Percentiles rank a stretch among this genome's conserved stretches.
These are phyloP conservation scores for Syngnathus acus DNA, from an alignment of 2,797 vertebrate species.

Conservation along the genomic window DNA sequence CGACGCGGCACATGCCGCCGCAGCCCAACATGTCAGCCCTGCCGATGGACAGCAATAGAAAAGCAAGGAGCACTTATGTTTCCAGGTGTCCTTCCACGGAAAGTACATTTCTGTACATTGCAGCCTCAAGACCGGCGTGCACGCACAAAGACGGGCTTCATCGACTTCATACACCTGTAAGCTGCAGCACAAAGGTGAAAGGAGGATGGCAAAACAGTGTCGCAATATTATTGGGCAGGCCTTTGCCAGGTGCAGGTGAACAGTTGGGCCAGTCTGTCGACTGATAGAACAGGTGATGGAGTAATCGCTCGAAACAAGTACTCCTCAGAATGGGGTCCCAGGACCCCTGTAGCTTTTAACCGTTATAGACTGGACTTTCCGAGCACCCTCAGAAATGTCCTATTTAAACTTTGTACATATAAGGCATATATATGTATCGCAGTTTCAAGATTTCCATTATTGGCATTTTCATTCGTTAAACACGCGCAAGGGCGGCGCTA, in stretches of 20 bases:
- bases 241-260: constrained; percentile 52
- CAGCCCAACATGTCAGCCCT: constrained; percentile 59
- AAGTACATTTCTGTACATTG: constrained; percentile 16
- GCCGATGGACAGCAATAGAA: constrained; percentile 60
- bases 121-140: constrained; percentile 21
- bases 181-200: constrained; percentile 40
- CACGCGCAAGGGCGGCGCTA: no score
- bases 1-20: constrained; percentile 44
- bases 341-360: background rate
- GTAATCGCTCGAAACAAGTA: background rate
- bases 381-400: no score
- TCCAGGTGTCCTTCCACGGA: constrained; percentile 61
- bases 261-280: constrained; percentile 16
- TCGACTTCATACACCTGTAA: constrained; percentile 63
- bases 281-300: constrained; percentile 17
- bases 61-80: constrained; percentile 49
- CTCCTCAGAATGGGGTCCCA: background rate
- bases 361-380: background rate
- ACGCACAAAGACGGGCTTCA: constrained; percentile 58
- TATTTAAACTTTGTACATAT: no score
- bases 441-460: no score
- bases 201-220: constrained; percentile 35
- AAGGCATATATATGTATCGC: no score
- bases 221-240: constrained; percentile 31
- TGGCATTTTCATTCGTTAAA: no score